Evolutionary conservation across 2,888 invertebrate genomes (phyloP).

Genomic region (Lycocerus yunnanus): DNA sequence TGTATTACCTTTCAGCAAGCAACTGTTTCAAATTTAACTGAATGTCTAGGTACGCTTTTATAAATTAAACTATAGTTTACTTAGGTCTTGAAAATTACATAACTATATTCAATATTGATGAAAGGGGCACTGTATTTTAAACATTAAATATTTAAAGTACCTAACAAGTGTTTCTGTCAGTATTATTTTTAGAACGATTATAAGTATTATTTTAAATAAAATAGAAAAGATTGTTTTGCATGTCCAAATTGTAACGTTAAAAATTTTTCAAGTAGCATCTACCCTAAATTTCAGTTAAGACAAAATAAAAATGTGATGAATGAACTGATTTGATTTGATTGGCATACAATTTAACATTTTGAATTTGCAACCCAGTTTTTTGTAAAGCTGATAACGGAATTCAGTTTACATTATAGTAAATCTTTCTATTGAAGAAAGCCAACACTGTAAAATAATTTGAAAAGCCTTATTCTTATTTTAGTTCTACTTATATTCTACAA

Average conservation of each 20-base stretch:
- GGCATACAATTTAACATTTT: background rate
- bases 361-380: background rate
- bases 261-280: background rate
- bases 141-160: too few species aligned
- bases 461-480: background rate
- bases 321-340: background rate
- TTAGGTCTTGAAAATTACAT: background rate
- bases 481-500: background rate
- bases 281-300: background rate
- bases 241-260: background rate
- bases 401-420: background rate
- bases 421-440: background rate
- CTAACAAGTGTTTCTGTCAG: too few species aligned
- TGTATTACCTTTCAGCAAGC: background rate
- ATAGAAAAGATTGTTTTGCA: background rate
- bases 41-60: background rate
- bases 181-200: background rate
- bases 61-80: background rate
- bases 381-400: background rate
- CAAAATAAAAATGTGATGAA: background rate
- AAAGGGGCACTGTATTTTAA: background rate
- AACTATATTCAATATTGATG: background rate
- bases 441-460: background rate
- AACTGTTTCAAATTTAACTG: background rate
- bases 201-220: background rate